Evolutionary conservation across 2,797 vertebrate genomes (phyloP), one percentile per base, ranked within the genome.

Genomic region (Eospalax fontanierii): DNA sequence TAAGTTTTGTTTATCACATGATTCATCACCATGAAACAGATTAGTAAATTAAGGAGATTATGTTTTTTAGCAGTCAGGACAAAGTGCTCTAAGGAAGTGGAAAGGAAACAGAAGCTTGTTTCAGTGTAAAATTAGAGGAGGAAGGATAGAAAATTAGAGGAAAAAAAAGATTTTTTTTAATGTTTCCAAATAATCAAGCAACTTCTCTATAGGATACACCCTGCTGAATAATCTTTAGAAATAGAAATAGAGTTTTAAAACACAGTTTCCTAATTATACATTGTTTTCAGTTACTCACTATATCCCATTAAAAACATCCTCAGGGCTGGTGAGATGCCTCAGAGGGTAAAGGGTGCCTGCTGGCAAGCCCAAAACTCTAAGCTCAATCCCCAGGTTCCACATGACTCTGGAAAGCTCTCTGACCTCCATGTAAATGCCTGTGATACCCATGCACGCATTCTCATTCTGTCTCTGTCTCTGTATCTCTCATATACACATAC

Each of bases 61-160:
- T 79, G 40, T 65, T 92, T 95, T 93, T 73, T 76, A 94, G 54
- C 86, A 91, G 93, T 74, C n/a, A 86, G 38, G 88, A 90, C 96
- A 82, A 12, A 35, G 79, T 57, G 15, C 59, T 43, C 38, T 92
- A 71, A 91, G 93, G 57, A 95, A 82, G 12, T 79, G 35, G 73
- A 57, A 91, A 89, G 78, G 59, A 87, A 86, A 83, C 24, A 86
- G 71, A 95, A 82, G 30, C 18, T 93, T 90, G 4, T 76, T 91
- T 93, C 63, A 82, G 65, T 91, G 54, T 28, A 86, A 76, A 83
- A 54, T 91, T 76, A 59, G 26, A 92, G 33, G 18, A 28, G 89
- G 30, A 35, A 46, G 14, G 50, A 35, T 12, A 88, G 9, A 71
- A 63, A 80, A 54, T 75, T 88, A 30, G 93, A 68, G 80, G 78